Evolutionary conservation across 53 echinoderm and acorn worm species (phyloP), one percentile per base, ranked within the genome.

Genomic region (Patiria pectinifera): DNA sequence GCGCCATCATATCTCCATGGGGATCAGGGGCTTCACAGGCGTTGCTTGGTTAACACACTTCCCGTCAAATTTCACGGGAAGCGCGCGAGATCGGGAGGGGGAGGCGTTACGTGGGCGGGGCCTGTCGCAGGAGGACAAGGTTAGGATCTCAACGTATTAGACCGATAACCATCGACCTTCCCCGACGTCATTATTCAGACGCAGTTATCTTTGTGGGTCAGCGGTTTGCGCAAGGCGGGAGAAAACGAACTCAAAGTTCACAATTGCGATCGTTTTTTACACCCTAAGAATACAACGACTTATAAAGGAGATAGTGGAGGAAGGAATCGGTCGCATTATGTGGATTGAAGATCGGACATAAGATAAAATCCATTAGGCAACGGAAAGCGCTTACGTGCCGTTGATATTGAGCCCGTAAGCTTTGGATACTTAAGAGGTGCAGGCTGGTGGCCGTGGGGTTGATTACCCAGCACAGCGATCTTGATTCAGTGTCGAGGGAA

Each of bases 151-250:
- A 66, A 18, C 66, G 10, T 16, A 66, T 66, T 66, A 11, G 66
- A 47, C 14, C 46, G 80, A 79, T 79, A 45, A 46, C 45, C 15
- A 79, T 79, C 80, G 24, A 79, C 80, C 80, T 47, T 47, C 47
- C 15, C 4, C 19, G 45, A 14, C 80, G 80, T 79, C 47, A 74
- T 23, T 74, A 74, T 74, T 21, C 8, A 74, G 46, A 16, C 48
- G 3, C 44, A 7, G 45, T 47, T 79, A 79, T 79, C 80, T 79
- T 46, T 79, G 12, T 44, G 80, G 80, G 80, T 79, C 80, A 79
- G 77, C 26, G 77, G 13, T 35, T 21, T 24, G 53, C 53, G 53
- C 6, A 53, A 5, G 53, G 8, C 53, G 8, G 8, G 53, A 53
- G 5, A 53, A 53, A 53, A 53, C 53, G 2, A 69, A 18, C 35